Base-by-base conservation (phyloP, 2,113 vertebrate species). In the Propithecus coquereli region DNA sequence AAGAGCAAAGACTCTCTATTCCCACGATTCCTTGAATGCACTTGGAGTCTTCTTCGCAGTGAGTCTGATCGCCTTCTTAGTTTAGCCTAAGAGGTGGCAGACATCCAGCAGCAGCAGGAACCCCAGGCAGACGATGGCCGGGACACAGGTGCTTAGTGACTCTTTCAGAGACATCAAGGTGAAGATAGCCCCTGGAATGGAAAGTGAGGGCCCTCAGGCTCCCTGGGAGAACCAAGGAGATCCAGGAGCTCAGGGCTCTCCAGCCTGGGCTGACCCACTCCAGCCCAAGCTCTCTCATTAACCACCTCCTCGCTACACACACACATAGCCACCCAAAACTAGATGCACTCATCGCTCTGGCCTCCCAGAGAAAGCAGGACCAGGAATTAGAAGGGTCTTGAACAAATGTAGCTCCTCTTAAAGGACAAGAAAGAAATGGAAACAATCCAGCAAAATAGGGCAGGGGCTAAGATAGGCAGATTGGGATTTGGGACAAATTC, bases 161-260 rank as follows among this genome's bases (percentile, higher is more conserved):
- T 99, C 98, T 80, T 98, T 98, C 93, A 99, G 97, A 63, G 95
- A 98, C 90, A 98, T 94, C 94, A 99, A 98, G 2, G 98, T 98
- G 98, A 99, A 99, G 97, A 99, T 96, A 85, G 98, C 98, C 97
- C 98, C 99, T 99, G 96, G 71, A 94, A 96, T 13, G 43, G 54
- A 96, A 90, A 73, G 76, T 45, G 57, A 91, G 91, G 87, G 85
- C 92, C 74, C 83, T 91, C 43, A 95, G 77, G 45, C 52, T 86
- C 65, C 90, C 37, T 80, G 77, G 47, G 17, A 30, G 27, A 66
- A 54, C 18, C 37, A 6, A 80, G 68, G 57, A 90, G 47, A 66
- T 43, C 70, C 47, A 77, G 91, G 43, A 87, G 45, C 65, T 92
- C 43, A 37, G 37, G 27, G 14, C 6, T 87, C 43, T 91, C 52